A percentile compares a stretch with the other conserved stretches of the same genome.
Evolutionary conservation across 2,113 vertebrate species (phyloP).

Genomic region (Psettodes erumei): DNA sequence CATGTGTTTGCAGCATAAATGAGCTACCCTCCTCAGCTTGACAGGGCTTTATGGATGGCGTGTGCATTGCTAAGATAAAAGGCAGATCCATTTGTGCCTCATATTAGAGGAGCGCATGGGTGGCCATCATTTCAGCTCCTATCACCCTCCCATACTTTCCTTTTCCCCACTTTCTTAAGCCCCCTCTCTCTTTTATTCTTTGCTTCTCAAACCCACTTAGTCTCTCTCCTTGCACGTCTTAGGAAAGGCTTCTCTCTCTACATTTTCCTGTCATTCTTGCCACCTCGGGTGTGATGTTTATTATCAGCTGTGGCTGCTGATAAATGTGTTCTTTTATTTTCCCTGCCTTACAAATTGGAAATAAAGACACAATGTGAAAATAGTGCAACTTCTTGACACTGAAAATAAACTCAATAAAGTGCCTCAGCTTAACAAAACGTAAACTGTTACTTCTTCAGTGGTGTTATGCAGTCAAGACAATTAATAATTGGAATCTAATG

Average conservation of each 20-base stretch:
- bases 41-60: constrained; percentile 65
- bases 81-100: constrained; percentile 66
- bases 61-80: constrained; percentile 65
- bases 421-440: neutral
- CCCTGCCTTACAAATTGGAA: neutral
- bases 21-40: constrained; percentile 61
- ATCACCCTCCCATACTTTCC: constrained; percentile 29
- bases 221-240: neutral
- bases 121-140: constrained; percentile 56
- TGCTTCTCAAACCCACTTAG: constrained; percentile 26
- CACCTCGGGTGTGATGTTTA: constrained; percentile 27
- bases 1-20: constrained; percentile 55
- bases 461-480: neutral
- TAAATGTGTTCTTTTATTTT: constrained; percentile 2
- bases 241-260: neutral
- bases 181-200: constrained; percentile 3
- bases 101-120: constrained; percentile 53
- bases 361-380: neutral
- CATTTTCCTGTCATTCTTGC: constrained; percentile 11
- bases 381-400: constrained; percentile 1
- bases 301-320: constrained; percentile 15
- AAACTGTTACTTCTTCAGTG: neutral
- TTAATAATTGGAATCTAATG: constrained; percentile 16
- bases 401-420: neutral
- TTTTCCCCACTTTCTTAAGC: constrained; percentile 13